A percentile compares a stretch with the other conserved stretches of the same genome.
Evolutionary conservation across 2,888 invertebrate species (phyloP).

Genomic region (Leptopterna dolabrata): DNA sequence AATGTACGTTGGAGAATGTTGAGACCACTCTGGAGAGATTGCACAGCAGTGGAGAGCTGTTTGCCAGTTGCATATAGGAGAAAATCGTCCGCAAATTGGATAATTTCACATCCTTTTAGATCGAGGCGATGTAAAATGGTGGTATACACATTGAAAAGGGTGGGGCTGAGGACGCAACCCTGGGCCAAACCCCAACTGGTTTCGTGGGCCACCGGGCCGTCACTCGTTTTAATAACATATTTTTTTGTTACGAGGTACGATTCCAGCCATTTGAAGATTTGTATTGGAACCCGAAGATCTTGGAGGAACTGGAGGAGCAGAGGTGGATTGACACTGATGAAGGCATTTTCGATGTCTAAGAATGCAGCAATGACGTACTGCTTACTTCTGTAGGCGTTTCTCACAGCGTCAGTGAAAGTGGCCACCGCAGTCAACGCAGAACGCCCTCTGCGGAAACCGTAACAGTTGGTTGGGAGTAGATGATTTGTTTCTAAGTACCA

Average conservation of each 20-base stretch:
- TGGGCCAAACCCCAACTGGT: not conserved
- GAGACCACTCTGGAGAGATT: not conserved
- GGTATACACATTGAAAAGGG: not conserved
- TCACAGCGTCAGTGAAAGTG: not conserved
- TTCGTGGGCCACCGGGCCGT: not conserved
- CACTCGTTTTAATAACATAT: not conserved
- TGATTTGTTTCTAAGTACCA: too few relatives aligned
- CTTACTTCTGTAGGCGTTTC: not conserved
- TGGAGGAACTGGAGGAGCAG: not conserved
- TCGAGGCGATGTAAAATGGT: not conserved
- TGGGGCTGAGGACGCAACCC: not conserved
- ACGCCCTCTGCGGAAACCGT: too few relatives aligned
- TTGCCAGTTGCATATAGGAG: not conserved
- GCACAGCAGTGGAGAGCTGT: too few relatives aligned
- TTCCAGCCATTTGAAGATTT: not conserved
- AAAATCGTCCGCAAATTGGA: not conserved
- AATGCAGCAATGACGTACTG: not conserved
- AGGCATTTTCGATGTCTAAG: not conserved
- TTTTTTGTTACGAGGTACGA: not conserved
- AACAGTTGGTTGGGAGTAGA: too few relatives aligned
- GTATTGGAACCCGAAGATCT: not conserved
- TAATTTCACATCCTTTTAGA: not conserved
- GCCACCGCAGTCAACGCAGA: not conserved
- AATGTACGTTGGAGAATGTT: not conserved
- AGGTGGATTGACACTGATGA: not conserved